phyloP scores from a whole-genome alignment of 37 sponge, comb jelly and placozoan genomes.

The Crambe crambe region DNA sequence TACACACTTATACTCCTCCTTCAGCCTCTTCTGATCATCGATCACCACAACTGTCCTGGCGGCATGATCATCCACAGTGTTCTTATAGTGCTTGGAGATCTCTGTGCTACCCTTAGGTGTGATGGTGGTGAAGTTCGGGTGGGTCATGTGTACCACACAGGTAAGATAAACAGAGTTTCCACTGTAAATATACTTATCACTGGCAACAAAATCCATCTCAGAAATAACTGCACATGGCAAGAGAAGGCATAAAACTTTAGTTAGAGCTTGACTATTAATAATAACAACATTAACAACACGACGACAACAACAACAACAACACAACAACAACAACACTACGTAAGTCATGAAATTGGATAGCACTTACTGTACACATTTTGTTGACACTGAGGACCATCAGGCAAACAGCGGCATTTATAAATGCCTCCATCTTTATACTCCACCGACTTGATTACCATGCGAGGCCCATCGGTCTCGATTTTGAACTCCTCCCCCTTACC shows the following conservation, averaged over 20 bases:
- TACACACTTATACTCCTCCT: conserved; percentile 16
- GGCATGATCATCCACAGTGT: neutral
- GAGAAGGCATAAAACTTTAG: neutral
- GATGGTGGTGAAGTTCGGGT: conserved; percentile 16
- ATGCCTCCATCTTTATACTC: conserved; percentile 7
- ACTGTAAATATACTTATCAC: neutral
- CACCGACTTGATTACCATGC: neutral
- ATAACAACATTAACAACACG: too few species aligned
- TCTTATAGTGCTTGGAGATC: neutral
- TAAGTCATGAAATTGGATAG: too few species aligned
- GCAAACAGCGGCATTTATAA: conserved; percentile 20
- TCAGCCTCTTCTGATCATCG: neutral
- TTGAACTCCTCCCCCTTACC: neutral
- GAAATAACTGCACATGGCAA: conserved; percentile 43
- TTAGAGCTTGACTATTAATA: too few species aligned
- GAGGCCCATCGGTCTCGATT: neutral
- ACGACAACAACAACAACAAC: too few species aligned
- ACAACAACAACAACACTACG: too few species aligned
- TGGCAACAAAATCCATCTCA: conserved; percentile 12
- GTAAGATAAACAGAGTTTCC: conserved; percentile 24
- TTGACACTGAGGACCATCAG: conserved; percentile 7
- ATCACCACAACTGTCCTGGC: neutral
- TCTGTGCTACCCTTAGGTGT: neutral
- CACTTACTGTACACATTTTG: conserved; percentile 22
- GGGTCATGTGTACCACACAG: conserved; percentile 9